Evolutionary conservation across 2,888 invertebrate species (phyloP).

Genomic region (Calameuta pallipes): DNA sequence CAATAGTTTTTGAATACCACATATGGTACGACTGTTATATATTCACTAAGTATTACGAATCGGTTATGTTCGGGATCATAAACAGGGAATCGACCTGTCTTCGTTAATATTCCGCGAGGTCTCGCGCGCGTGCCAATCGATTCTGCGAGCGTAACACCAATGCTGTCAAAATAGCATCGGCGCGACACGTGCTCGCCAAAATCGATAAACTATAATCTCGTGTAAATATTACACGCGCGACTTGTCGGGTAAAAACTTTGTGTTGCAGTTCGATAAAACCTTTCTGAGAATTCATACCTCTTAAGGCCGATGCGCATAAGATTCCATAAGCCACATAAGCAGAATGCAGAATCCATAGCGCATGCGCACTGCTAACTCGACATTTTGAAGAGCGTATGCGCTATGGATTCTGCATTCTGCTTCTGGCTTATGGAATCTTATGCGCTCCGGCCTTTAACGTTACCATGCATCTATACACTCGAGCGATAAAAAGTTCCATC

Average conservation of each 20-base stretch:
- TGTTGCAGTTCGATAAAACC: neutral
- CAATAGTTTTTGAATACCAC: neutral
- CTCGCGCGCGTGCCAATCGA: neutral
- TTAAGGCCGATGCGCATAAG: neutral
- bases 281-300: neutral
- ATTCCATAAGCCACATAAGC: too few species aligned
- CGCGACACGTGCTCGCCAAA: neutral
- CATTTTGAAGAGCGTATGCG: too few species aligned
- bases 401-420: too few species aligned
- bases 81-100: neutral
- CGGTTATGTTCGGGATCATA: neutral
- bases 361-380: too few species aligned
- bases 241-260: neutral
- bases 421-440: too few species aligned
- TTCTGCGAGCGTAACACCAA: neutral
- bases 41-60: neutral
- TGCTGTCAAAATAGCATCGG: neutral
- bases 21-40: neutral
- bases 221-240: neutral
- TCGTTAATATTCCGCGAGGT: neutral
- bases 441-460: neutral
- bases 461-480: neutral
- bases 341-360: too few species aligned
- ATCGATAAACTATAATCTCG: neutral
- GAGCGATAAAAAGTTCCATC: neutral